These are phyloP conservation scores for Oscheius sp. DNA, from an alignment of 2,888 invertebrate species.

Conservation along the genomic window DNA sequence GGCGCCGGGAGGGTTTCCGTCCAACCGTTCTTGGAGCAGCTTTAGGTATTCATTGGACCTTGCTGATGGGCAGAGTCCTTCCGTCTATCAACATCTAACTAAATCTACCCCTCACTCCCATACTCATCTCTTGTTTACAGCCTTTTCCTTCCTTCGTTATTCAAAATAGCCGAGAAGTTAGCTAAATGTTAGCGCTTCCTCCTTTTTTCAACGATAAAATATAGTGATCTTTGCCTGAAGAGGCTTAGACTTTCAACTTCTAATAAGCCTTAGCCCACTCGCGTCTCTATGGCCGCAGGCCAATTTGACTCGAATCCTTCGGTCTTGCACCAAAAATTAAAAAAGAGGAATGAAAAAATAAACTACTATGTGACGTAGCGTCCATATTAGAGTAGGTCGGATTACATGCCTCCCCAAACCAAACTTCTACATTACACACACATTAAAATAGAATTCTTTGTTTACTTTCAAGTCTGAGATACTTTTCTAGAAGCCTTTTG, in stretches of 20 bases:
- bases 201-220: not conserved
- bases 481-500: not conserved
- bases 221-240: not conserved
- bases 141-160: not conserved
- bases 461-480: not conserved
- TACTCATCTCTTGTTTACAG: slow-evolving; percentile 4
- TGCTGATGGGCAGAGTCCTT: not conserved
- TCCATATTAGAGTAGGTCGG: slow-evolving; percentile 25
- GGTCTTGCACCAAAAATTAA: no score
- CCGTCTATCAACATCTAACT: slow-evolving; percentile 21
- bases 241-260: no score
- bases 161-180: no score
- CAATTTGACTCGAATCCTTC: no score
- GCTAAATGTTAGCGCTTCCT: not conserved
- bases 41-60: not conserved
- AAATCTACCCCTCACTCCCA: slow-evolving; percentile 14
- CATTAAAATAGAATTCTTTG: slow-evolving; percentile 9
- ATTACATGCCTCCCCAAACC: slow-evolving; percentile 19
- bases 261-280: no score
- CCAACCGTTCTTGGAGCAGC: not conserved
- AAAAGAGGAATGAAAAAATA: not conserved
- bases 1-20: slow-evolving; percentile 7
- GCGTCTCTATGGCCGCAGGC: no score
- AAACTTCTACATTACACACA: slow-evolving; percentile 29
- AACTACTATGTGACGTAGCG: slow-evolving; percentile 1